Conservation (phyloP, 1,140 invertebrate genomes). For the Heliothis virescens region DNA sequence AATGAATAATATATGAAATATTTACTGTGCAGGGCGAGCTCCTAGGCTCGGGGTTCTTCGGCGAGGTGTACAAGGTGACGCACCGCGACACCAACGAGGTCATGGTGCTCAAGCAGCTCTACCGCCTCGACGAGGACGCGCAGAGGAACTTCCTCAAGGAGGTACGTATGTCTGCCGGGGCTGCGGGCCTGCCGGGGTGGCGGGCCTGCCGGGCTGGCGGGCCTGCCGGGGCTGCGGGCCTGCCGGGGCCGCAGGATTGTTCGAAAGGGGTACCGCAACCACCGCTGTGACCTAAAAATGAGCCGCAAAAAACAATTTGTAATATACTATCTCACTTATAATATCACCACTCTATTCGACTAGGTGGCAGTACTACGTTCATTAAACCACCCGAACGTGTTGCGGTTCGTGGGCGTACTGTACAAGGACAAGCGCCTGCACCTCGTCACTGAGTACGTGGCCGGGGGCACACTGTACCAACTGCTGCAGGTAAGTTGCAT, state of each 20-base stretch:
- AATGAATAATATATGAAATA: too few species aligned
- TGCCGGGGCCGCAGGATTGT: too few species aligned
- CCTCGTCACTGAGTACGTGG: conserved; percentile 96
- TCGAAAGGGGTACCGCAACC: too few species aligned
- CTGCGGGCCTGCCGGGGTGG: too few species aligned
- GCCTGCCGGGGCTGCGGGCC: too few species aligned
- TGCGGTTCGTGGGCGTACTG: conserved; percentile 96
- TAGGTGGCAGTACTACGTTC: conserved; percentile 95
- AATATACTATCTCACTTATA: too few species aligned
- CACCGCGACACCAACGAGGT: conserved; percentile 96
- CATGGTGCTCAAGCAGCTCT: conserved; percentile 98
- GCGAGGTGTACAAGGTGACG: conserved; percentile 96
- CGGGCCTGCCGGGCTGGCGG: too few species aligned
- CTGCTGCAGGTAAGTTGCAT: conserved; percentile 72
- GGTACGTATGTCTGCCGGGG: conserved; percentile 80
- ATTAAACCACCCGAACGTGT: conserved; percentile 95
- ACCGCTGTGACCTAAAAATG: too few species aligned
- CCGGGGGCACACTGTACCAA: conserved; percentile 95
- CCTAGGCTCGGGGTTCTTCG: conserved; percentile 97
- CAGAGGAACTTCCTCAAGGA: conserved; percentile 98
- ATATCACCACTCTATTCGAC: too few species aligned
- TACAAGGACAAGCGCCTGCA: conserved; percentile 97
- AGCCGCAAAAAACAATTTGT: too few species aligned
- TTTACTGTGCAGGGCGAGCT: conserved; percentile 92
- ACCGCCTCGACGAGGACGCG: conserved; percentile 96